Percentiles rank a stretch among this genome's conserved stretches.
Conservation (phyloP, 2,888 invertebrate genomes). For the Melieria omissa region DNA sequence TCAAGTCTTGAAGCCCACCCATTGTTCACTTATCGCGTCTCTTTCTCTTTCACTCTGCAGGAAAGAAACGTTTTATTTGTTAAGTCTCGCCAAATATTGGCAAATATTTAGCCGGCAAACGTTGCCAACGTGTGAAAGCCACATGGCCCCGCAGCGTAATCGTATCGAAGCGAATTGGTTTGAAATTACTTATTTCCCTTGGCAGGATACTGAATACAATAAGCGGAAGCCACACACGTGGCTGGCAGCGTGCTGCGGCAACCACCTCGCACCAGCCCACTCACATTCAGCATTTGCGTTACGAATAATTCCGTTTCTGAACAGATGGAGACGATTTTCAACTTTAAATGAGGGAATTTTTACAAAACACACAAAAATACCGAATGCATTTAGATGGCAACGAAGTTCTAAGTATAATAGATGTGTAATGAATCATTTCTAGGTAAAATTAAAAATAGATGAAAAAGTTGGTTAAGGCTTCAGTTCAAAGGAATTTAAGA, state of each 20-base stretch:
- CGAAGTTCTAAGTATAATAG: no score
- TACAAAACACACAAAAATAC: no score
- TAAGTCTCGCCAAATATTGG: background rate
- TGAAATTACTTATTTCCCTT: constrained; percentile 39
- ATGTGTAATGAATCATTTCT: no score
- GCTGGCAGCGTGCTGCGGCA: constrained; percentile 20
- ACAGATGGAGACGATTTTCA: no score
- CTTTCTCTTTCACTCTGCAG: background rate
- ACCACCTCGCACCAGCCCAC: background rate
- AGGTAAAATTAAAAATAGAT: no score
- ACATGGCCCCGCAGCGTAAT: constrained; percentile 15
- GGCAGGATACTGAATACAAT: constrained; percentile 47
- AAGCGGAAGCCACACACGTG: constrained; percentile 47
- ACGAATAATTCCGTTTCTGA: no score
- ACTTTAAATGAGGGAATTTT: no score
- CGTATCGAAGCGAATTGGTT: background rate
- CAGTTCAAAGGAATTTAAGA: no score
- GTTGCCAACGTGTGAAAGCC: constrained; percentile 2
- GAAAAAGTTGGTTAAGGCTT: no score
- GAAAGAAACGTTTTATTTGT: background rate
- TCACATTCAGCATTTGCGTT: background rate
- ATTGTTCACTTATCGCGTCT: background rate
- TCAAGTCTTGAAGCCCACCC: background rate
- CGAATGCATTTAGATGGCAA: background rate
- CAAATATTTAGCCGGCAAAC: background rate